Conservation (phyloP, 2,797 vertebrate genomes). For the Notolabrus celidotus region DNA sequence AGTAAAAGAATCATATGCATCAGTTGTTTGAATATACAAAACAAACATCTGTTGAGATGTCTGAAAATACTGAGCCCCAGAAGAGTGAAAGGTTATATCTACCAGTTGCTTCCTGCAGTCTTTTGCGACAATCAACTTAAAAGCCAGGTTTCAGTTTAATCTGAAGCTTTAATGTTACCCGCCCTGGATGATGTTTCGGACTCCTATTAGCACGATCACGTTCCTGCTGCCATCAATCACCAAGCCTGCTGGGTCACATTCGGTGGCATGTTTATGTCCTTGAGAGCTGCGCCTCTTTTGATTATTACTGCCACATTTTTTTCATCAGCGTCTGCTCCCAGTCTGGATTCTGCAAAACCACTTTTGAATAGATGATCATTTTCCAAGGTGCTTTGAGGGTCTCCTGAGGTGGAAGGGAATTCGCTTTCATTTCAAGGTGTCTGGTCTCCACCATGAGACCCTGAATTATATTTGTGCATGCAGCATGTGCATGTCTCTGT, state of each 20-base stretch:
- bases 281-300: conserved; percentile 55
- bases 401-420: conserved; percentile 36
- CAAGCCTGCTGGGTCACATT: conserved; percentile 21
- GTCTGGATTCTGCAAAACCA: conserved; percentile 39
- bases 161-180: not conserved
- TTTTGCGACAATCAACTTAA: not conserved
- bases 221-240: conserved; percentile 12
- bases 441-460: conserved; percentile 23
- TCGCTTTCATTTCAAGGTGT: conserved; percentile 44
- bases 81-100: too few species aligned
- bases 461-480: conserved; percentile 11
- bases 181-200: not conserved
- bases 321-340: conserved; percentile 43
- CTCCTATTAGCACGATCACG: conserved; percentile 14
- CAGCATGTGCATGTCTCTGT: conserved; percentile 11
- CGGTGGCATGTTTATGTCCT: conserved; percentile 52
- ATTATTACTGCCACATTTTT: conserved; percentile 48
- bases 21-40: too few species aligned
- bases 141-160: not conserved
- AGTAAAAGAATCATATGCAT: not conserved
- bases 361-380: conserved; percentile 58
- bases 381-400: conserved; percentile 64
- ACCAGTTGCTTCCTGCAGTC: not conserved
- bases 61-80: too few species aligned
- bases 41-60: too few species aligned